These are phyloP conservation scores for Sebastes itinus DNA, from an alignment of 2,797 vertebrate genomes.

Conservation along the genomic window DNA sequence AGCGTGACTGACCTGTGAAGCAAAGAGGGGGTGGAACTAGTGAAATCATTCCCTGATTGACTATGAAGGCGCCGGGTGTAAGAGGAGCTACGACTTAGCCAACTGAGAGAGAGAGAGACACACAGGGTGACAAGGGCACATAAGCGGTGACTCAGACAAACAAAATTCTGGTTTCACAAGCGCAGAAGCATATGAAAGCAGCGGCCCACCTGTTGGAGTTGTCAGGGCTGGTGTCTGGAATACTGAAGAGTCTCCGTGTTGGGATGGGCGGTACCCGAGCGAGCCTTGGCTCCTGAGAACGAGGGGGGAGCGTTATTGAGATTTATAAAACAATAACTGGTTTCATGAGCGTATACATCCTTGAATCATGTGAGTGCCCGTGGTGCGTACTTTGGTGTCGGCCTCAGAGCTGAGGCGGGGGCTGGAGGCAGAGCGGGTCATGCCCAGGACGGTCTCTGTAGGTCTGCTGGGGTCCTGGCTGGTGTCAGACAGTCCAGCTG, in stretches of 20 bases:
- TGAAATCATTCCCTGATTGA: slow-evolving; percentile 81
- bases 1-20: slow-evolving; percentile 81
- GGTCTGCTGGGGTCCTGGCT: slow-evolving; percentile 70
- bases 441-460: slow-evolving; percentile 70
- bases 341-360: slow-evolving; percentile 16
- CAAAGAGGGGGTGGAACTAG: slow-evolving; percentile 79
- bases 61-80: slow-evolving; percentile 84
- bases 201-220: slow-evolving; percentile 80
- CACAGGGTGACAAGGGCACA: slow-evolving; percentile 56
- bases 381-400: slow-evolving; percentile 75
- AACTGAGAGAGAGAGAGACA: slow-evolving; percentile 69
- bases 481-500: slow-evolving; percentile 74
- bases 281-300: slow-evolving; percentile 83
- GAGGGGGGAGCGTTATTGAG: neutral
- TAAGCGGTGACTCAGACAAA: slow-evolving; percentile 53
- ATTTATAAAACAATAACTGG: neutral
- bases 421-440: slow-evolving; percentile 87
- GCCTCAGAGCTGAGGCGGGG: slow-evolving; percentile 85
- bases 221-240: slow-evolving; percentile 82
- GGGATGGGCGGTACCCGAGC: slow-evolving; percentile 86
- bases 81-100: slow-evolving; percentile 85
- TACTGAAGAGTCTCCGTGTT: slow-evolving; percentile 82
- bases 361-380: neutral
- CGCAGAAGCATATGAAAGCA: neutral
- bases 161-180: slow-evolving; percentile 40